Conservation (phyloP, 1,140 invertebrate species). For the Drosophila ambigua region DNA sequence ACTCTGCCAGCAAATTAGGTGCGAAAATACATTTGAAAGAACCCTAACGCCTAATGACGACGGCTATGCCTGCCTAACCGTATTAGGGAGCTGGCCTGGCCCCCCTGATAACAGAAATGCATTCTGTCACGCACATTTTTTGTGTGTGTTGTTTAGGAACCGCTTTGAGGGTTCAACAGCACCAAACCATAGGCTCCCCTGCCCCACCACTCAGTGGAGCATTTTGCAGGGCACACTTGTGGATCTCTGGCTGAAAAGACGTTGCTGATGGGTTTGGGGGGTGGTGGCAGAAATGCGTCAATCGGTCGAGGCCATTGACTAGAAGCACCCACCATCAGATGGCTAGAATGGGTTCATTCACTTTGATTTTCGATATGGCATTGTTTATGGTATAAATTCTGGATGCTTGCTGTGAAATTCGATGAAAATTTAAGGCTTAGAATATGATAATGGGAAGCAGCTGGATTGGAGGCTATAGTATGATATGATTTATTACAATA, state of each 20-base stretch:
- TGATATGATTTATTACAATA: too few relatives aligned
- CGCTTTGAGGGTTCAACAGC: conserved; percentile 29
- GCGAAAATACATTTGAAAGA: conserved; percentile 37
- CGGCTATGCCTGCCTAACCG: not conserved
- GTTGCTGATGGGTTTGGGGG: not conserved
- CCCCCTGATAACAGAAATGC: conserved; percentile 60
- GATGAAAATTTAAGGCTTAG: too few relatives aligned
- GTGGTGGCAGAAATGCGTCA: conserved; percentile 16
- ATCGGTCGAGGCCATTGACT: conserved; percentile 21
- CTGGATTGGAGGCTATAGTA: too few relatives aligned
- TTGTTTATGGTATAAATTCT: too few relatives aligned
- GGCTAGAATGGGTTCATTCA: conserved; percentile 16
- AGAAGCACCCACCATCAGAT: not conserved
- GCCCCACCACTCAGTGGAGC: conserved; percentile 7
- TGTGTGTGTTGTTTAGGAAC: conserved; percentile 15
- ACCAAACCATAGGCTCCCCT: not conserved
- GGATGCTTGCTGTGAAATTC: too few relatives aligned
- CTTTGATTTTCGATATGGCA: not conserved
- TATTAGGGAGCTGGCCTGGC: conserved; percentile 40
- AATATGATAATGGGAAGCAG: too few relatives aligned
- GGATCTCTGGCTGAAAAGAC: conserved; percentile 36
- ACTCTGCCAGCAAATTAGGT: conserved; percentile 45
- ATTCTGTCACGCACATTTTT: conserved; percentile 71
- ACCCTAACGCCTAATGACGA: not conserved
- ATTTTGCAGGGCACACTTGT: conserved; percentile 57